Percentiles rank a stretch among this genome's conserved stretches.
Evolutionary conservation across 2,113 vertebrate species (phyloP).

Genomic region (Naja naja): DNA sequence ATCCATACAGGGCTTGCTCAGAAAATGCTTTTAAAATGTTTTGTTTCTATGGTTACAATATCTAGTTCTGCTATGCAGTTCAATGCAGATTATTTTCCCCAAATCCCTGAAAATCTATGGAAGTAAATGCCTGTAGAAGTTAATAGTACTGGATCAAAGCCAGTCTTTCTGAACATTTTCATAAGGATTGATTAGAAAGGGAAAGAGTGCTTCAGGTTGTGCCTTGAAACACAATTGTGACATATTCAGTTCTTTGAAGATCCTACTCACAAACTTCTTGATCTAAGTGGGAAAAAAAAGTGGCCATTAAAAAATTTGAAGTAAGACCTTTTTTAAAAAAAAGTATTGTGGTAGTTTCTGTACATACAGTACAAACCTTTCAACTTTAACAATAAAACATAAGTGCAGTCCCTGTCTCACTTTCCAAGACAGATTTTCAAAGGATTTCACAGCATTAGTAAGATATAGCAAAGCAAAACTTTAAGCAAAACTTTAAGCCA

Average conservation of each 20-base stretch:
- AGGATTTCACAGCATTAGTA: neutral
- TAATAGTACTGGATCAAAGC: conserved; percentile 1
- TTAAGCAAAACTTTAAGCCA: neutral
- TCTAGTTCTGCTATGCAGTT: rapidly evolving
- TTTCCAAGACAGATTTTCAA: neutral
- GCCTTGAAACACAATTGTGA: conserved; percentile 23
- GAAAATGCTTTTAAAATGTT: conserved; percentile 9
- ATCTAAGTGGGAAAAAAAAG: neutral
- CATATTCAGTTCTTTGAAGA: neutral
- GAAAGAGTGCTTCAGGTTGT: conserved; percentile 29
- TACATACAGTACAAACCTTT: neutral
- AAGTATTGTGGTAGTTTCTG: conserved; percentile 6
- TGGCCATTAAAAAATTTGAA: conserved; percentile 1
- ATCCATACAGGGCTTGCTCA: neutral
- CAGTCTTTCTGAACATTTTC: conserved; percentile 20
- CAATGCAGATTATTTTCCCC: rapidly evolving
- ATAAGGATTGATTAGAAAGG: conserved; percentile 28
- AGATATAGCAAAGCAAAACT: neutral
- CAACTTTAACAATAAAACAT: neutral
- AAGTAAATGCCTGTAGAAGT: conserved; percentile 12
- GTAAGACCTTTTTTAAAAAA: conserved; percentile 3
- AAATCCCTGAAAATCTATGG: neutral
- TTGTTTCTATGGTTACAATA: conserved; percentile 27
- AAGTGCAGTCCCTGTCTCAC: neutral
- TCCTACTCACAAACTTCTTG: conserved; percentile 16